Evolutionary conservation across 2,888 invertebrate genomes (phyloP), one percentile per base, ranked within the genome.

Genomic region (Himalopsyche kuldschensis): DNA sequence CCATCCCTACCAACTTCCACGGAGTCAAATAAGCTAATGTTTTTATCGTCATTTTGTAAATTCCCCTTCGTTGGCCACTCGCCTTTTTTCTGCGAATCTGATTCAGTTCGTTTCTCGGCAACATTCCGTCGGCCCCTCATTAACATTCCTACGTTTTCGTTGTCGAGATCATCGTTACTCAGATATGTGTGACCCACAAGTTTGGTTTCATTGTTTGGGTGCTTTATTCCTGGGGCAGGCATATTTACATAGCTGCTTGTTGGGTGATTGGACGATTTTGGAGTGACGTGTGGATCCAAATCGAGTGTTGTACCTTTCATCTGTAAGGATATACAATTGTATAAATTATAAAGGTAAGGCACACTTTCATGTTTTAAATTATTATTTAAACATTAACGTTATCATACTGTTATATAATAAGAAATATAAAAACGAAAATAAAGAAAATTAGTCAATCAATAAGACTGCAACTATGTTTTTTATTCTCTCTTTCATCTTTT

Each of bases 221-320:
- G 81, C 48, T 77, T 78, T 30, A 47, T 84, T 20, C 77, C 31
- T 11, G 82, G 78, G 8, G 69, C 69, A 75, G 27, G 46, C 48
- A 55, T 35, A 24, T 81, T 41, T 20, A 55, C 81, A n/a, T 32
- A 31, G 6, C 27, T 17, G 27, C 48, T n/a, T 17, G n/a, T 30
- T 6, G 76, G 79, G 24, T 46, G 79, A 11, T 79, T 76, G 47
- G 82, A 75, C 4, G 79, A n/a, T 31, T 81, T 78, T 31, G 76
- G 79, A 47, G 47, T n/a, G 24, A 80, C 69, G 24, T 77, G 78
- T 82, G 82, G 78, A 32, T 85, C 85, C 17, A 83, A 76, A 75
- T 85, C 85, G 31, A 81, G 79, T 47, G 83, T 46, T 47, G 81
- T 83, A n/a, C 85, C 85, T 75, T 81, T 85, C 75, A 85, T 47